These are phyloP conservation scores for Diarsia mendica DNA, from an alignment of 2,888 invertebrate species.

Conservation along the genomic window DNA sequence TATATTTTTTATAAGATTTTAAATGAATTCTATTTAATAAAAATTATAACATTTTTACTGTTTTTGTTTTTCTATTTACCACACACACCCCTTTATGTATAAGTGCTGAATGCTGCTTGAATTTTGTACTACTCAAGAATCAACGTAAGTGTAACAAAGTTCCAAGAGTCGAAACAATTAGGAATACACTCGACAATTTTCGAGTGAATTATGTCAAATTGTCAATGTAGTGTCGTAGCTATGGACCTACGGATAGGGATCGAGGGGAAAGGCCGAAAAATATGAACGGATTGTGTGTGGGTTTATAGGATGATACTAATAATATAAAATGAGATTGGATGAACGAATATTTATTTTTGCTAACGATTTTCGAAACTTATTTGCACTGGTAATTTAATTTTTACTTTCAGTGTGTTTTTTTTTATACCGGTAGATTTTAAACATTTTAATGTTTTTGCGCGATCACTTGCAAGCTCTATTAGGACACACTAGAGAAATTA, in stretches of 20 bases:
- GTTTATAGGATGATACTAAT: no score
- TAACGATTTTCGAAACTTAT: no score
- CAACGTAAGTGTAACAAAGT: neutral
- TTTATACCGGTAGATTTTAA: no score
- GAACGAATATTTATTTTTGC: no score
- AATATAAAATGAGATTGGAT: no score
- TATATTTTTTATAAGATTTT: conserved; percentile 35
- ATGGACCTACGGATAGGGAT: neutral
- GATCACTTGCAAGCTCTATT: no score
- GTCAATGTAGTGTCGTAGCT: neutral
- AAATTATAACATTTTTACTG: conserved; percentile 1
- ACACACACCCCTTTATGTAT: neutral
- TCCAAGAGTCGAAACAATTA: neutral
- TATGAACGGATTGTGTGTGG: neutral
- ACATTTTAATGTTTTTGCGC: no score
- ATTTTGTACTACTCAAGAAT: neutral
- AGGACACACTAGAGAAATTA: no score
- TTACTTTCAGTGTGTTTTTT: no score
- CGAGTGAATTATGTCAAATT: neutral
- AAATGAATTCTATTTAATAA: conserved; percentile 14
- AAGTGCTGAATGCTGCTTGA: neutral
- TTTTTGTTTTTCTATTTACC: neutral
- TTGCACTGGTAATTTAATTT: no score
- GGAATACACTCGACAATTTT: neutral
- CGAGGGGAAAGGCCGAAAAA: neutral